Evolutionary conservation across 1,140 invertebrate genomes (phyloP).

Genomic region (Drosophila neocordata): DNA sequence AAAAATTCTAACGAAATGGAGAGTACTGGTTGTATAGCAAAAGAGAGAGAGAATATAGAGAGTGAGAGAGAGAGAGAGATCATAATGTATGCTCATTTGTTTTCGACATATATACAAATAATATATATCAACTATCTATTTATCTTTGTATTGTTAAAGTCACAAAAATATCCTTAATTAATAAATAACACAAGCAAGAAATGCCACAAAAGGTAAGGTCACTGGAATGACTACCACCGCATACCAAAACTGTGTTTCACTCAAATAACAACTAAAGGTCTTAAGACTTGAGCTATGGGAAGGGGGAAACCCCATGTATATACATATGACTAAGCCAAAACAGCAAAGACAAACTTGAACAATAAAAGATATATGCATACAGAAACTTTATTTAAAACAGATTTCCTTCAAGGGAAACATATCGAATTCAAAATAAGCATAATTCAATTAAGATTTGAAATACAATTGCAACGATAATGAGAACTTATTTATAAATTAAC

Average conservation of each 20-base stretch:
- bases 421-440: too few species aligned
- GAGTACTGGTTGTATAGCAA: background rate
- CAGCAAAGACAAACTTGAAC: background rate
- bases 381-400: too few species aligned
- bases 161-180: background rate
- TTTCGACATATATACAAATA: too few species aligned
- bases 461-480: too few species aligned
- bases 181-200: background rate
- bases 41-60: conserved; percentile 5
- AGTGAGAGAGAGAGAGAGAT: background rate
- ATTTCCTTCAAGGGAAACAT: too few species aligned
- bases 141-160: background rate
- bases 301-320: background rate
- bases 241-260: background rate
- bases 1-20: background rate
- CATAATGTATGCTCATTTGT: too few species aligned
- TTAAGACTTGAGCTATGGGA: background rate
- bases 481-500: too few species aligned
- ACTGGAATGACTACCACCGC: background rate
- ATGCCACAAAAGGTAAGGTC: conserved; percentile 1
- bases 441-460: too few species aligned
- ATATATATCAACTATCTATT: too few species aligned
- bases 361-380: background rate
- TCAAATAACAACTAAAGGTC: background rate
- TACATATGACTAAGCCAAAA: background rate